Percentiles rank a stretch among this genome's conserved stretches.
phyloP scores from a whole-genome alignment of 1,140 invertebrate genomes.

The Penaeus indicus region DNA sequence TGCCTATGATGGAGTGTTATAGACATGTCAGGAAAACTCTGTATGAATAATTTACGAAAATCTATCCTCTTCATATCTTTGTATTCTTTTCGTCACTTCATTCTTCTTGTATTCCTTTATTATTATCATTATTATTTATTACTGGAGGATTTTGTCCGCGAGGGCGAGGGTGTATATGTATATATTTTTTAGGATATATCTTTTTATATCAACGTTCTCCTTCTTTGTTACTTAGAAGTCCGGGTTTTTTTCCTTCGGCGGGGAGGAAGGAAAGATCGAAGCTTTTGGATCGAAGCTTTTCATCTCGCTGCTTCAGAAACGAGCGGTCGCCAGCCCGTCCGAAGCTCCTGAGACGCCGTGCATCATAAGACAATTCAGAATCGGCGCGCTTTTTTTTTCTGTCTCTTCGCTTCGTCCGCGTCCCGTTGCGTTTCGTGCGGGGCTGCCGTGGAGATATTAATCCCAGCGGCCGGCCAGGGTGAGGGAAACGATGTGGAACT shows the following conservation, averaged over 20 bases:
- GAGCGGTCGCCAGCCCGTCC: slow-evolving; percentile 18
- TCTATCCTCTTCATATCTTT: too few relatives aligned
- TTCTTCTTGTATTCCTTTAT: too few relatives aligned
- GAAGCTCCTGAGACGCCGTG: slow-evolving; percentile 1
- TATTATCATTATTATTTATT: too few relatives aligned
- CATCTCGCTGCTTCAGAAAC: slow-evolving; percentile 33
- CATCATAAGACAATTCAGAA: slow-evolving; percentile 60
- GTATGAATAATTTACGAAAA: too few relatives aligned
- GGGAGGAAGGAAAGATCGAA: too few relatives aligned
- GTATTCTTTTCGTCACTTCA: too few relatives aligned
- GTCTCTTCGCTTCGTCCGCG: slow-evolving; percentile 20
- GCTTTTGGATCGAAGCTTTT: background rate
- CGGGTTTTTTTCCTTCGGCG: too few relatives aligned
- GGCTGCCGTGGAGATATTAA: slow-evolving; percentile 31
- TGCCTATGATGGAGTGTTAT: slow-evolving; percentile 49
- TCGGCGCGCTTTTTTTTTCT: slow-evolving; percentile 42
- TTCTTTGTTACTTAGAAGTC: too few relatives aligned
- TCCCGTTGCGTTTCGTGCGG: slow-evolving; percentile 1
- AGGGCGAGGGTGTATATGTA: background rate
- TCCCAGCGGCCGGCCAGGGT: slow-evolving; percentile 26
- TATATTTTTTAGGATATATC: too few relatives aligned
- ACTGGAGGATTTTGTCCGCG: background rate
- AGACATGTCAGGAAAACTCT: slow-evolving; percentile 7
- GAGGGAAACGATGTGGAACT: slow-evolving; percentile 45
- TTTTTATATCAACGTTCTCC: too few relatives aligned